phyloP scores from a whole-genome alignment of 2,888 invertebrate species.

The Cheilosia pagana region DNA sequence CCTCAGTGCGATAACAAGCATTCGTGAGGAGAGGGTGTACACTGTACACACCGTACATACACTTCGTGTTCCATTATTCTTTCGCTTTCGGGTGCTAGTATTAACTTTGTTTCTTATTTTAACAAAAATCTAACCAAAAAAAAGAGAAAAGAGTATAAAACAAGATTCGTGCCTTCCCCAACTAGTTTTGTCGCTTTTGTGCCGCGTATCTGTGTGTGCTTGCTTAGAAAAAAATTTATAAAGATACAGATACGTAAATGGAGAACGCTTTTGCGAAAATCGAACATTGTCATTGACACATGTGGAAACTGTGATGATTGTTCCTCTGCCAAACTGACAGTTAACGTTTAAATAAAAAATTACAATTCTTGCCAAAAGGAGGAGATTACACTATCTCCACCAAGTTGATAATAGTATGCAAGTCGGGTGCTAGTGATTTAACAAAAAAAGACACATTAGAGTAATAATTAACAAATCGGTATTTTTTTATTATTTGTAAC shows the following conservation, averaged over 20 bases:
- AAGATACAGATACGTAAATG: constrained; percentile 45
- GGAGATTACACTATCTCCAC: constrained; percentile 40
- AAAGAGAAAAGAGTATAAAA: background rate
- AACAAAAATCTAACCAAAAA: background rate
- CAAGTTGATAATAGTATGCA: constrained; percentile 56
- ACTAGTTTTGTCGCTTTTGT: constrained; percentile 55
- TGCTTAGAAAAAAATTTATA: constrained; percentile 5
- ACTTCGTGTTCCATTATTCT: constrained; percentile 18
- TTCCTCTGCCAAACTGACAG: constrained; percentile 27
- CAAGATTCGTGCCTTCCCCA: constrained; percentile 56
- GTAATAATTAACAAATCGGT: background rate
- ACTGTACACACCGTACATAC: background rate
- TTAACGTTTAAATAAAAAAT: constrained; percentile 38
- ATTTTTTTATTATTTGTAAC: constrained; percentile 21
- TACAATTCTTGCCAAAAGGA: constrained; percentile 40
- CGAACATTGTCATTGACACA: constrained; percentile 39
- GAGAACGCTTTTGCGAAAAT: constrained; percentile 43
- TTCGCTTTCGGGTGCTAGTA: constrained; percentile 58
- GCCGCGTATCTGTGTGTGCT: constrained; percentile 41
- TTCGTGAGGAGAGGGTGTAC: constrained; percentile 34
- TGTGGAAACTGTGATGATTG: constrained; percentile 21
- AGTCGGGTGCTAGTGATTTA: constrained; percentile 59
- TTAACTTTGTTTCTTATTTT: background rate
- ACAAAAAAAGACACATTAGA: constrained; percentile 8
- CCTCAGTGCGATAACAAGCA: constrained; percentile 56